Evolutionary conservation across 2,113 vertebrate species (phyloP).

Genomic region (Melanostigma gelatinosum): DNA sequence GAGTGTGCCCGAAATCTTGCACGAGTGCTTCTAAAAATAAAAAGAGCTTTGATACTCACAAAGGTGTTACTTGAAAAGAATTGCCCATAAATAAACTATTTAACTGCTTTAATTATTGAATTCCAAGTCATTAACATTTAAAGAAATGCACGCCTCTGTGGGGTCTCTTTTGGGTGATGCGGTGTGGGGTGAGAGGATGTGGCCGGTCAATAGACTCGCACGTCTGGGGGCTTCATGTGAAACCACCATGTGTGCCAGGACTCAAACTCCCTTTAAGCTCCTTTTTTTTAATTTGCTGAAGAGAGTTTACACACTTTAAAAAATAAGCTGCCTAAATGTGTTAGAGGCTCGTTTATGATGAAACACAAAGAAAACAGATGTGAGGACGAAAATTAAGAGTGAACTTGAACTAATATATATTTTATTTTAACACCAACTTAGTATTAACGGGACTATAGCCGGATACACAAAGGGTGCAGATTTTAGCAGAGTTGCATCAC

Average conservation of each 20-base stretch:
- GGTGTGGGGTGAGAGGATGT: slow-evolving; percentile 6
- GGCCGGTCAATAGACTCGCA: slow-evolving; percentile 47
- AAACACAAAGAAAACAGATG: not conserved
- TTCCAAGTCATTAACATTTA: not conserved
- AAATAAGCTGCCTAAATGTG: not conserved
- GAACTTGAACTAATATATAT: not conserved
- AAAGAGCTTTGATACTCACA: not conserved
- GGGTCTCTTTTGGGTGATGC: not conserved
- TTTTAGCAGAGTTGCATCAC: not conserved
- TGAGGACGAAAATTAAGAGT: not conserved
- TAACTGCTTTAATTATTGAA: not conserved
- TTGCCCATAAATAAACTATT: not conserved
- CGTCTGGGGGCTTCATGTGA: slow-evolving; percentile 49
- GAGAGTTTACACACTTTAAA: not conserved
- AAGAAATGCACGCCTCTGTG: slow-evolving; percentile 6
- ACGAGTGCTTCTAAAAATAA: not conserved
- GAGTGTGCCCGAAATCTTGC: not conserved
- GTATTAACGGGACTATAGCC: not conserved
- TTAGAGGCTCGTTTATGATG: not conserved
- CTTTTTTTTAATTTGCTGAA: slow-evolving; percentile 1
- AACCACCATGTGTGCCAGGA: slow-evolving; percentile 2
- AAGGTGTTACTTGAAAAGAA: not conserved
- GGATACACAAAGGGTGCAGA: not conserved
- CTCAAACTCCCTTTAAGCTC: not conserved
- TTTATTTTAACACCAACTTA: not conserved